These are phyloP conservation scores for Oncopodura yosiiana DNA, from an alignment of 1,140 invertebrate species.

Conservation along the genomic window DNA sequence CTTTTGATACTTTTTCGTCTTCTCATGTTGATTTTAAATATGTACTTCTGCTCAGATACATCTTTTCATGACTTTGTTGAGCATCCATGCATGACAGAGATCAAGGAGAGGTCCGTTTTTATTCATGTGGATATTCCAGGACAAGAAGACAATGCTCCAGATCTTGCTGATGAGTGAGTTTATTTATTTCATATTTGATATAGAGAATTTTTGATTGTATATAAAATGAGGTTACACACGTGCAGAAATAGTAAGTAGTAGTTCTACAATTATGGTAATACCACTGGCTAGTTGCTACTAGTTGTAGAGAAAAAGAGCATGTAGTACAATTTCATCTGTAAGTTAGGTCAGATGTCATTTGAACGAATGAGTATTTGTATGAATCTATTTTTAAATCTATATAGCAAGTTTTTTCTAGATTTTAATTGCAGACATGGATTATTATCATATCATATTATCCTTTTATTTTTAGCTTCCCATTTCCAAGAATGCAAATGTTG, in stretches of 20 bases:
- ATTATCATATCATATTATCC: background rate
- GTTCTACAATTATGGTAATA: no score
- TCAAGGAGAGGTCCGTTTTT: constrained; percentile 74
- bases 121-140: constrained; percentile 82
- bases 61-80: constrained; percentile 66
- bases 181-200: no score
- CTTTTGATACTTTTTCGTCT: constrained; percentile 1
- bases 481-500: constrained; percentile 69
- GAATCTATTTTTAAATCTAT: no score
- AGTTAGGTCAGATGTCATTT: no score
- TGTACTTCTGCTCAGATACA: constrained; percentile 47
- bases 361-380: no score
- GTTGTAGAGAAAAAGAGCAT: no score
- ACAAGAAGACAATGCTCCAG: constrained; percentile 68
- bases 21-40: background rate
- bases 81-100: constrained; percentile 69
- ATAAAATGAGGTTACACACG: no score
- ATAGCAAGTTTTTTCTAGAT: no score
- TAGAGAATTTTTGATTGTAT: no score
- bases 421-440: background rate
- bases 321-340: no score
- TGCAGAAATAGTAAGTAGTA: no score
- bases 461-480: constrained; percentile 53
- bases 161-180: constrained; percentile 56
- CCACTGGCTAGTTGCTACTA: no score